Base-by-base conservation (phyloP, 2,113 vertebrate genomes). In the Tympanuchus pallidicinctus region DNA sequence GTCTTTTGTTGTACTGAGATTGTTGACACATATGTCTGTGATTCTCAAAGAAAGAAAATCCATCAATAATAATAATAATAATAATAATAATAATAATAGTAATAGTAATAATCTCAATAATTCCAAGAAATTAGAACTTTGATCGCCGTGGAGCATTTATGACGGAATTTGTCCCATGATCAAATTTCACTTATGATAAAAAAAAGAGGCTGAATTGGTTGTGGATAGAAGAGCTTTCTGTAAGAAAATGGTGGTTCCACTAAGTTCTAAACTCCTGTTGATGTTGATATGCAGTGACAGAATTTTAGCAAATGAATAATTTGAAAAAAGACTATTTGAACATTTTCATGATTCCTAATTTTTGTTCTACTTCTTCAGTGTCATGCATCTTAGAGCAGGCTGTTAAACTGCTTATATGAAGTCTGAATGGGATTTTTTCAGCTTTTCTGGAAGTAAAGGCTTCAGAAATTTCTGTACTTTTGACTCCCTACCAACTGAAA, bases 1-100 rank as follows among this genome's bases (percentile, higher is more conserved):
- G 93, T 90, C 95, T 94, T 95, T 97, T 95, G 92, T 97, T 94
- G 95, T 88, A 52, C 64, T 40, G 59, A 94, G 93, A 45, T 93
- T 97, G 91, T 43, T 91, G 56, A 77, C 30, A 15, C 87, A 54
- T 48, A 75, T 20, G 76, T 45, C 17, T 82, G 32, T 52, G 52
- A 89, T 75, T 72, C 77, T 60, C 57, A 71, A 81, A 91, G 10
- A 47, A 92, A 95, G 86, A 93, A 96, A 93, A 94, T 93, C 71
- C 90, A 52, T 94, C 78, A 59, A 19, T 21, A 47, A 13, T 48
- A 48, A 12, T 48, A 48, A 48, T 48, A 48, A 12, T 22, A 48
- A 12, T 12, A 12, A 36, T 36, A 36, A 34, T 34, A 34, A 34
- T 34, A 34, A 6, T 34, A 34, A 34, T 34, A 34, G 34, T n/a